Conservation (phyloP, 2,888 invertebrate genomes). For the Synergus umbraculus region DNA sequence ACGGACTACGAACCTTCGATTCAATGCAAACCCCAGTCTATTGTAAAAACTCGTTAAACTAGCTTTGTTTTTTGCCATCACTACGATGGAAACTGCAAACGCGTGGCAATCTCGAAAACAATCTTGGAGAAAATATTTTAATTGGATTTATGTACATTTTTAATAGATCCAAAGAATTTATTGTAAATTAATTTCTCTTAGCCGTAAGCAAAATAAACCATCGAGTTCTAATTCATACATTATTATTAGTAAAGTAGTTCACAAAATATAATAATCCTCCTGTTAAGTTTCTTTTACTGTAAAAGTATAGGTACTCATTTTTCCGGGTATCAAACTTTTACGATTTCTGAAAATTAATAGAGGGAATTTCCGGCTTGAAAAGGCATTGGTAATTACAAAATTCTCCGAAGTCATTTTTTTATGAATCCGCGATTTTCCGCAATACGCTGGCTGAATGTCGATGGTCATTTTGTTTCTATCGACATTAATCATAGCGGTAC, state of each 20-base stretch:
- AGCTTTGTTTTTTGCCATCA: slow-evolving; percentile 26
- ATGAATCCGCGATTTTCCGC: slow-evolving; percentile 56
- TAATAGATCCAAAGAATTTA: slow-evolving; percentile 33
- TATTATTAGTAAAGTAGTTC: background rate
- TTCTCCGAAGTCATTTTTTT: slow-evolving; percentile 47
- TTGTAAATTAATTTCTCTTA: slow-evolving; percentile 6
- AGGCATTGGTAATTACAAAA: background rate
- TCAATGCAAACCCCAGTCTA: slow-evolving; percentile 40
- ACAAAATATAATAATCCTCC: too few relatives aligned
- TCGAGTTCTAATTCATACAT: background rate
- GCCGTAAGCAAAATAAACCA: background rate
- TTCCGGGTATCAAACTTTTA: background rate
- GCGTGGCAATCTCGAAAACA: slow-evolving; percentile 37
- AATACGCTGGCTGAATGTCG: slow-evolving; percentile 47
- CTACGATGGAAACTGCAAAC: slow-evolving; percentile 35
- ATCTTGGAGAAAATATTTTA: slow-evolving; percentile 41
- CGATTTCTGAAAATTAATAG: background rate
- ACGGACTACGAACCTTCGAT: slow-evolving; percentile 32
- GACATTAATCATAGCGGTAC: slow-evolving; percentile 62
- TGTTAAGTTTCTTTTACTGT: background rate
- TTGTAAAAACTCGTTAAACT: slow-evolving; percentile 41
- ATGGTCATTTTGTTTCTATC: slow-evolving; percentile 54
- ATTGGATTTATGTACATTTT: slow-evolving; percentile 40
- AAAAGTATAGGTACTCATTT: background rate
- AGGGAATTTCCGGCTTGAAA: background rate